A percentile compares a stretch with the other conserved stretches of the same genome.
Evolutionary conservation across 2,797 vertebrate genomes (phyloP).

Genomic region (Micrastur ruficollis): DNA sequence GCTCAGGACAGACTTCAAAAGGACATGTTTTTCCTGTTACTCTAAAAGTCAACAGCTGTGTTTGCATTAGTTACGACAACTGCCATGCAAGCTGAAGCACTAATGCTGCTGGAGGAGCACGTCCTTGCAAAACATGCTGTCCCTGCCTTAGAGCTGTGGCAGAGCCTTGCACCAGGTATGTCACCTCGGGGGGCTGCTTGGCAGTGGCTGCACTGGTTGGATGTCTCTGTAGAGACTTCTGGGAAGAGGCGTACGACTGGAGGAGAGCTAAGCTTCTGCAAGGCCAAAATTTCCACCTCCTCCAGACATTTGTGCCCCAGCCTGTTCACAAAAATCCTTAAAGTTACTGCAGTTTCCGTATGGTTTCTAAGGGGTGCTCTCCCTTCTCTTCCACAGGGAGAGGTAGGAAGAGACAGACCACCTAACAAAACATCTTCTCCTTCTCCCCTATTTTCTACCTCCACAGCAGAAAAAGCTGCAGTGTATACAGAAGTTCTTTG

Average conservation of each 20-base stretch:
- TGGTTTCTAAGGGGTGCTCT: neutral
- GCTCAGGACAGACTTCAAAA: neutral
- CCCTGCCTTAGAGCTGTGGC: neutral
- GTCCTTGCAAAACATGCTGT: neutral
- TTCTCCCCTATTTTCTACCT: neutral
- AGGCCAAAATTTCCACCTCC: neutral
- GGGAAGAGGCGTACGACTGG: rapidly evolving
- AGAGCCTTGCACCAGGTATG: neutral
- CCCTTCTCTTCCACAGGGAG: neutral
- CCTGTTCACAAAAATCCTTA: neutral
- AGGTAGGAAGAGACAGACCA: neutral
- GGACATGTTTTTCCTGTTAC: neutral
- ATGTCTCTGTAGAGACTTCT: neutral
- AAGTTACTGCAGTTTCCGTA: neutral
- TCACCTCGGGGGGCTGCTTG: neutral
- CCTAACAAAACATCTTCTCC: neutral
- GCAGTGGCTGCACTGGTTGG: rapidly evolving
- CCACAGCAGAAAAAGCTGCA: neutral
- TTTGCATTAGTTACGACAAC: neutral
- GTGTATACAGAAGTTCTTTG: neutral
- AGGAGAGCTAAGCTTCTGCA: neutral
- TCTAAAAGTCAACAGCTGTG: neutral
- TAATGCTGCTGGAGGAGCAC: neutral
- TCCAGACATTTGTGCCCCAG: neutral
- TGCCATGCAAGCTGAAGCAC: neutral